Percentiles rank a stretch among this genome's conserved stretches.
Evolutionary conservation across 30 jellyfish, hydroid and myxozoan genomes (phyloP).

Genomic region (Chironex yamaguchii): DNA sequence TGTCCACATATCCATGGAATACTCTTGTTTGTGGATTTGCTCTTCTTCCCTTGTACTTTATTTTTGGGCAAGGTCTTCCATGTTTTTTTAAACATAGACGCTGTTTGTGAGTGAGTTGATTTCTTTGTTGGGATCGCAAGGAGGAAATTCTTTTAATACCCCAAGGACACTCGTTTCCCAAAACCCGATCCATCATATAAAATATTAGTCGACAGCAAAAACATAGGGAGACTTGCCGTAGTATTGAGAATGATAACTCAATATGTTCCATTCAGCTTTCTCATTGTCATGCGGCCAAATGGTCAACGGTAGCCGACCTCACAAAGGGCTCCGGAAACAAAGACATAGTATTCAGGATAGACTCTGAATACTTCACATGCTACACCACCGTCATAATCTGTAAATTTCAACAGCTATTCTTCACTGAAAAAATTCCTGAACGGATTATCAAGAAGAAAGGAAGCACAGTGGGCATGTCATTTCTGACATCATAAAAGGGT

Average conservation of each 20-base stretch:
- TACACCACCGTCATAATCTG: background rate
- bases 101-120: constrained; percentile 19
- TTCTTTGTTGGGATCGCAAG: constrained; percentile 10
- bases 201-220: no score
- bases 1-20: constrained; percentile 54
- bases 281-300: background rate
- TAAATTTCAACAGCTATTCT: background rate
- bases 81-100: constrained; percentile 29
- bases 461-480: background rate
- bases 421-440: background rate
- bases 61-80: constrained; percentile 53
- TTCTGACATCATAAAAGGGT: no score
- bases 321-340: constrained; percentile 23
- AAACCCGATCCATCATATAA: constrained; percentile 39
- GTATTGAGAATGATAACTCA: background rate
- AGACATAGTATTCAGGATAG: constrained; percentile 9
- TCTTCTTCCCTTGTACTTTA: constrained; percentile 43
- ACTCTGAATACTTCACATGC: background rate
- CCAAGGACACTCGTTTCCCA: constrained; percentile 36
- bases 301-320: background rate
- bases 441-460: background rate
- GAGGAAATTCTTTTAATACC: constrained; percentile 13
- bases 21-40: constrained; percentile 10
- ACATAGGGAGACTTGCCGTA: background rate
- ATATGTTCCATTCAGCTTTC: background rate